Evolutionary conservation across 1,140 invertebrate genomes (phyloP), one percentile per base, ranked within the genome.

Genomic region (Philotrypesis tridentata): DNA sequence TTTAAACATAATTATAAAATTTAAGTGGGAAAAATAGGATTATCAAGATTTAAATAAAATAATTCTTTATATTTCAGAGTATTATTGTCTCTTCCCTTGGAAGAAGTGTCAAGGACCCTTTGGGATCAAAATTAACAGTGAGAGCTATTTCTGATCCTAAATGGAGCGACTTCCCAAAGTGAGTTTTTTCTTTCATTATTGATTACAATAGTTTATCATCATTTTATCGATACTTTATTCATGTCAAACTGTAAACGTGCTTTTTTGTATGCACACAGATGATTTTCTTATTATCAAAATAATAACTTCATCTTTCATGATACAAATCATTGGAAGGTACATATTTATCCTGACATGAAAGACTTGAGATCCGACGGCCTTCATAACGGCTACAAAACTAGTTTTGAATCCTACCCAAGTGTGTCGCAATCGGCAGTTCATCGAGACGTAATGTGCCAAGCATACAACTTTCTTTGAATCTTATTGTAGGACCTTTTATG

Each of bases 81-180:
- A 80, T 82, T 70, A 25, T 80, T 11, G 68, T 83, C 60, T 84
- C 84, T 63, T 67, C 80, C 65, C 65, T 80, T n/a, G 81, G 70
- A 43, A 80, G 82, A 80, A 84, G 78, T 67, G 73, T 70, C 70
- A 84, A 83, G 67, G 85, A 88, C 9, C 68, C 84, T 27, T 48
- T 76, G 23, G 87, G 87, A 25, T 87, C 88, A 7, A 86, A 88
- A 76, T 82, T 91, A 65, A 88, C 88, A 14, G 89, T 91, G 68
- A 86, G 89, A 37, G 89, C 89, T 1, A 86, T 86, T 27, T 87
- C 89, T 0, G 88, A 89, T 76, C 84, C 85, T 29, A 85, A 87
- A 43, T 90, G 89, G 89, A 88, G 79, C 11, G 86, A 89, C 43
- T 68, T 43, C 80, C 31, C 73, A 74, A 84, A 79, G 74, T 83